A percentile compares a stretch with the other conserved stretches of the same genome.
Evolutionary conservation across 2,113 vertebrate species (phyloP).

Genomic region (Orientallactaga bullata): DNA sequence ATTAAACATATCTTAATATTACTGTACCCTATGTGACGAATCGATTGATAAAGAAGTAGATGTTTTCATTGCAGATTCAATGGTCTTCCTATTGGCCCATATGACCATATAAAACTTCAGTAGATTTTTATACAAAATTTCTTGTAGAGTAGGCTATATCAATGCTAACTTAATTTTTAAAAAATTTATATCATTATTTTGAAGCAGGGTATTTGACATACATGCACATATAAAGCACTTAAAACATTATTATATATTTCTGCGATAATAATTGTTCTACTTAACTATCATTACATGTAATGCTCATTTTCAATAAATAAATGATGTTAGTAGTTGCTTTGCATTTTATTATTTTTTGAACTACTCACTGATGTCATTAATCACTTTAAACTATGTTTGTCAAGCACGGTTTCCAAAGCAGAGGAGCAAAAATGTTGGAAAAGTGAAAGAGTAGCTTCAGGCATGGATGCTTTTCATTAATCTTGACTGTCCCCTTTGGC

Average conservation of each 20-base stretch:
- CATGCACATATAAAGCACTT: background rate
- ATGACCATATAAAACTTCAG: background rate
- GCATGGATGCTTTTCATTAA: background rate
- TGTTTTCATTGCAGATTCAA: background rate
- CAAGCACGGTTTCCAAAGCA: background rate
- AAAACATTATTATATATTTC: background rate
- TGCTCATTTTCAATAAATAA: background rate
- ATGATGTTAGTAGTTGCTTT: background rate
- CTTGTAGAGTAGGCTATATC: no score
- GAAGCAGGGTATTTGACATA: background rate
- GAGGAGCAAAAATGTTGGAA: background rate
- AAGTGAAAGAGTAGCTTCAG: background rate
- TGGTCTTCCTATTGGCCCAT: background rate
- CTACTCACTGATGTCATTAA: constrained; percentile 11
- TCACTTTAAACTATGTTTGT: constrained; percentile 55
- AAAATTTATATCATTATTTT: background rate
- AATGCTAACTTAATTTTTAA: background rate
- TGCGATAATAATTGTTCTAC: background rate
- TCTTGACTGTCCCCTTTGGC: background rate
- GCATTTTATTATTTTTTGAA: background rate
- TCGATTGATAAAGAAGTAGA: background rate
- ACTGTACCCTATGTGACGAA: background rate
- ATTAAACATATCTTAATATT: background rate
- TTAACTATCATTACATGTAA: background rate
- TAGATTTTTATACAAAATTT: background rate